Evolutionary conservation across 2,888 invertebrate species (phyloP).

Genomic region (Julus scanicus): DNA sequence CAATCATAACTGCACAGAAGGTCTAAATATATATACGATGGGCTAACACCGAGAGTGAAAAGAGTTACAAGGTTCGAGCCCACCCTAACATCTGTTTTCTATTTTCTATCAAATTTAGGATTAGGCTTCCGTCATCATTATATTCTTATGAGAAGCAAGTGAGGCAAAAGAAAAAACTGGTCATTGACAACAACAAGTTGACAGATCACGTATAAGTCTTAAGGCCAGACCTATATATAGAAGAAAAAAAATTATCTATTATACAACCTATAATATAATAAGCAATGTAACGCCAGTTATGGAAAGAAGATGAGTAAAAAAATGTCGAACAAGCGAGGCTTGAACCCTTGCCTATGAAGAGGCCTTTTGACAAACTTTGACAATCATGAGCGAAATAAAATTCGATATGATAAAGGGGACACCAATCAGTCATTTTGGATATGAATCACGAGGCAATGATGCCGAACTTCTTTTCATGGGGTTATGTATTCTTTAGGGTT

Average conservation of each 20-base stretch:
- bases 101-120: constrained; percentile 44
- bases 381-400: constrained; percentile 51
- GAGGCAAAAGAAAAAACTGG: constrained; percentile 20
- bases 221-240: constrained; percentile 9
- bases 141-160: constrained; percentile 40
- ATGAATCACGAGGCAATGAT: constrained; percentile 53
- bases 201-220: constrained; percentile 42
- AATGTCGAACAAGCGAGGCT: constrained; percentile 38
- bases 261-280: constrained; percentile 43
- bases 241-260: not conserved
- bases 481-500: not conserved
- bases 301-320: constrained; percentile 49
- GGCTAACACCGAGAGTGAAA: constrained; percentile 9
- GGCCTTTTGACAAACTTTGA: constrained; percentile 44
- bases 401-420: constrained; percentile 51
- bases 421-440: constrained; percentile 53
- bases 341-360: constrained; percentile 44
- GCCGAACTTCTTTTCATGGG: constrained; percentile 49
- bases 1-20: constrained; percentile 48
- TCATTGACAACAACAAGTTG: constrained; percentile 15
- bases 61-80: constrained; percentile 51
- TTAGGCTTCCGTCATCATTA: constrained; percentile 47
- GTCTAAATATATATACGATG: constrained; percentile 44
- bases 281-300: constrained; percentile 50
- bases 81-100: constrained; percentile 53